Evolutionary conservation across 2,113 vertebrate genomes (phyloP).

Genomic region (Phylloscopus whistleri): DNA sequence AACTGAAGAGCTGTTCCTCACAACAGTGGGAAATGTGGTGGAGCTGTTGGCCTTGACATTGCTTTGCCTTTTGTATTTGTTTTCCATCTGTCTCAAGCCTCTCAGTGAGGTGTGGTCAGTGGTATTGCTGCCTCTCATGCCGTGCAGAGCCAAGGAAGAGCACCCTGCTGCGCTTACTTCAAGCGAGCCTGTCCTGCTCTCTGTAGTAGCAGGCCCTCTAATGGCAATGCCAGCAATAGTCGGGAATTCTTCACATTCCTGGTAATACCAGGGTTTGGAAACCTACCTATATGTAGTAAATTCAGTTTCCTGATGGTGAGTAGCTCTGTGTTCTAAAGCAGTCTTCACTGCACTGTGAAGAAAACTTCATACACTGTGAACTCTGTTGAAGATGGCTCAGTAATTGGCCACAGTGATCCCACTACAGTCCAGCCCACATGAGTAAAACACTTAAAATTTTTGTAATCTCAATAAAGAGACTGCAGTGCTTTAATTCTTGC

Average conservation of each 20-base stretch:
- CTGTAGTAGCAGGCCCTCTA: not conserved
- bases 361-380: not conserved
- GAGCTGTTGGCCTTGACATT: not conserved
- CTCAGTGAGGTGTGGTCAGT: not conserved
- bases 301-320: not conserved
- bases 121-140: not conserved
- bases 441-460: not conserved
- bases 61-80: not conserved
- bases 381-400: not conserved
- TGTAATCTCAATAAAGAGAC: not conserved
- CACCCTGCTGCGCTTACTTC: accelerated
- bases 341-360: not conserved
- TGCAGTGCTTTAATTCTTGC: not conserved
- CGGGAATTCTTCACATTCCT: not conserved
- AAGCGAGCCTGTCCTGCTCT: not conserved
- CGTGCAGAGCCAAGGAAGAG: not conserved
- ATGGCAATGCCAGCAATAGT: not conserved
- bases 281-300: not conserved
- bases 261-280: not conserved
- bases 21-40: accelerated
- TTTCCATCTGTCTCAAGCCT: not conserved
- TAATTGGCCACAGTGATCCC: not conserved
- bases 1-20: not conserved
- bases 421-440: not conserved
- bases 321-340: not conserved